Conservation (phyloP, 2,888 invertebrate genomes). For the Chloroclysta siterata region DNA sequence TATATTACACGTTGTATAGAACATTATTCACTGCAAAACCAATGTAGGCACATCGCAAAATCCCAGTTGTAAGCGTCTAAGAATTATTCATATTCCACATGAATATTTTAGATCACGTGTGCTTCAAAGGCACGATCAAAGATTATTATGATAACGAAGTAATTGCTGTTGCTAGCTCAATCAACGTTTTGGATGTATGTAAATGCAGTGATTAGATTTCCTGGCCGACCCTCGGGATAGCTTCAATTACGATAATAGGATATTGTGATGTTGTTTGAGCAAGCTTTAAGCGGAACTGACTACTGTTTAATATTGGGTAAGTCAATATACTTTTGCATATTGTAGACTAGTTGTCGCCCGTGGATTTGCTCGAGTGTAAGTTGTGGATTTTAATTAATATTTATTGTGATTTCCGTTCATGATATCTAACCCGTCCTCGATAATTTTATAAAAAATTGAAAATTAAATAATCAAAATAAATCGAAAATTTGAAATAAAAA, state of each 20-base stretch:
- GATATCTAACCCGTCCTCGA: too few species aligned
- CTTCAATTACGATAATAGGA: constrained; percentile 35
- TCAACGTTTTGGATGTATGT: constrained; percentile 22
- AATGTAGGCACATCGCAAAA: background rate
- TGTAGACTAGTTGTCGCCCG: too few species aligned
- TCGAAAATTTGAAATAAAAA: too few species aligned
- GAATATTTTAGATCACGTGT: constrained; percentile 5
- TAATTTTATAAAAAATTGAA: too few species aligned
- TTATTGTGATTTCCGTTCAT: too few species aligned
- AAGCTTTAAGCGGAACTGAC: background rate
- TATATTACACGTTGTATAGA: too few species aligned
- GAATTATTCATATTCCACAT: constrained; percentile 5
- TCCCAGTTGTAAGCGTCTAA: background rate
- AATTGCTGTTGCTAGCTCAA: constrained; percentile 1
- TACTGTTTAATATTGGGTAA: too few species aligned
- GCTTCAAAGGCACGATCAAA: background rate
- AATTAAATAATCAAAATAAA: too few species aligned
- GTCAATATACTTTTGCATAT: too few species aligned
- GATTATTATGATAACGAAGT: constrained; percentile 1
- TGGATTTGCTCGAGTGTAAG: too few species aligned
- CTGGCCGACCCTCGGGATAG: constrained; percentile 23
- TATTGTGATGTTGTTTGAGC: constrained; percentile 10
- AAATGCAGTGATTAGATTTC: constrained; percentile 32
- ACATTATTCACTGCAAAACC: background rate
- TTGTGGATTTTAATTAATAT: too few species aligned